These are phyloP conservation scores for Coranthus polyacanthus DNA, from an alignment of 2,797 vertebrate genomes.

Conservation along the genomic window DNA sequence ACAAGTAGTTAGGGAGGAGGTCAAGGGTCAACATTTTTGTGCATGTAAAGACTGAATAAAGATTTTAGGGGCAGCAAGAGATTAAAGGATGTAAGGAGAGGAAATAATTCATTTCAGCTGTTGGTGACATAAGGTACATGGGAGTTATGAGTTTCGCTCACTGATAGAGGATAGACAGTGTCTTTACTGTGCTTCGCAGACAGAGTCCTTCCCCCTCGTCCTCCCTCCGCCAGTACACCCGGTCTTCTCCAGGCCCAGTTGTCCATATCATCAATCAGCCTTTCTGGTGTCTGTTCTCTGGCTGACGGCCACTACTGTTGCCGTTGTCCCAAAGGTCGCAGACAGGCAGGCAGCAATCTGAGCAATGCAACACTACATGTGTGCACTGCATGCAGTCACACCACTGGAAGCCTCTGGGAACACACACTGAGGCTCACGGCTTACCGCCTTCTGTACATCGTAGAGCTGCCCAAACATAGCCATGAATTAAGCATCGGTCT, in stretches of 20 bases:
- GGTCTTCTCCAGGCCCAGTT: conserved; percentile 56
- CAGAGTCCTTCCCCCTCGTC: no score
- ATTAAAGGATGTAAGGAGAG: background rate
- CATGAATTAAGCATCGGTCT: background rate
- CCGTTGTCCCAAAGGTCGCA: conserved; percentile 64
- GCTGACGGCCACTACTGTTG: conserved; percentile 37
- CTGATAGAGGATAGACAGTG: background rate
- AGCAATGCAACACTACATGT: conserved; percentile 50
- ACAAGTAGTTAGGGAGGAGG: background rate
- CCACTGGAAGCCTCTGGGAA: conserved; percentile 34
- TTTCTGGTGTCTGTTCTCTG: conserved; percentile 49
- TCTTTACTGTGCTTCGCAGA: background rate
- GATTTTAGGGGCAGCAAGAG: background rate
- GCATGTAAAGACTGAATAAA: background rate
- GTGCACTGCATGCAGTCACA: conserved; percentile 34
- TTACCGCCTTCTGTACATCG: conserved; percentile 10
- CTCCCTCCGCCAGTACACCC: background rate
- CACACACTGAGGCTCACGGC: conserved; percentile 6
- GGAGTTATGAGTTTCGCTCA: conserved; percentile 11
- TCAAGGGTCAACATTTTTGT: background rate
- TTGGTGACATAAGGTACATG: background rate
- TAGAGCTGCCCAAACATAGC: conserved; percentile 25
- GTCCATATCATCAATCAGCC: conserved; percentile 67
- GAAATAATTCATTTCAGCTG: conserved; percentile 9
- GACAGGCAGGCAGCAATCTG: conserved; percentile 53